Evolutionary conservation across 2,888 invertebrate genomes (phyloP).

Genomic region (Conomelus anceps): DNA sequence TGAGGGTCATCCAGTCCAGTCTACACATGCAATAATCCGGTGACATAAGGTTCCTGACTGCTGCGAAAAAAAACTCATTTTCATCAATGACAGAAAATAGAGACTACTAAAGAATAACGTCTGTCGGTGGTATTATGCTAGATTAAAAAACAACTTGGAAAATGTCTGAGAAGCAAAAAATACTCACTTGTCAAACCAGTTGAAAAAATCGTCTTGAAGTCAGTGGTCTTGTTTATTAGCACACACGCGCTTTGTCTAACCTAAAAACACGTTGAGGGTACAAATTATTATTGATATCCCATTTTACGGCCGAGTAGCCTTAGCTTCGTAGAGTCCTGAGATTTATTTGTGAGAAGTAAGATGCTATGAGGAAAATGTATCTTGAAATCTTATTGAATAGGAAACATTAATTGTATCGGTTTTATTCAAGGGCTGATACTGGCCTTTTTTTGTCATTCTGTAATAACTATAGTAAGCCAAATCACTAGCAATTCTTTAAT

Average conservation of each 20-base stretch:
- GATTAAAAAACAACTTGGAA: background rate
- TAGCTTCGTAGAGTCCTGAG: too few species aligned
- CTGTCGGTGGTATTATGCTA: background rate
- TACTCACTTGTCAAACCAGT: background rate
- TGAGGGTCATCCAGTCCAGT: background rate
- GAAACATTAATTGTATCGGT: too few species aligned
- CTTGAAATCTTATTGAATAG: too few species aligned
- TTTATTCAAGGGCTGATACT: too few species aligned
- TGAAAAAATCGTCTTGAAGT: background rate
- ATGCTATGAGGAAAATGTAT: too few species aligned
- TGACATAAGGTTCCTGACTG: background rate
- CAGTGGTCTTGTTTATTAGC: background rate
- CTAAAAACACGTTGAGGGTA: background rate
- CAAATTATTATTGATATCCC: background rate
- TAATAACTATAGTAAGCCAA: too few species aligned
- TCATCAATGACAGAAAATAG: background rate
- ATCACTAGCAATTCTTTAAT: too few species aligned
- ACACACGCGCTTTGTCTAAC: background rate
- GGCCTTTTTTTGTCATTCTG: too few species aligned
- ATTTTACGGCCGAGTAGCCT: background rate
- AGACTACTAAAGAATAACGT: background rate
- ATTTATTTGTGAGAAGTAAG: too few species aligned
- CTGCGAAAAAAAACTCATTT: background rate
- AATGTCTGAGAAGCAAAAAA: background rate
- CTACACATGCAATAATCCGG: background rate